Conservation (phyloP, 2,113 vertebrate genomes). For the Epinephelus cyanopodus region DNA sequence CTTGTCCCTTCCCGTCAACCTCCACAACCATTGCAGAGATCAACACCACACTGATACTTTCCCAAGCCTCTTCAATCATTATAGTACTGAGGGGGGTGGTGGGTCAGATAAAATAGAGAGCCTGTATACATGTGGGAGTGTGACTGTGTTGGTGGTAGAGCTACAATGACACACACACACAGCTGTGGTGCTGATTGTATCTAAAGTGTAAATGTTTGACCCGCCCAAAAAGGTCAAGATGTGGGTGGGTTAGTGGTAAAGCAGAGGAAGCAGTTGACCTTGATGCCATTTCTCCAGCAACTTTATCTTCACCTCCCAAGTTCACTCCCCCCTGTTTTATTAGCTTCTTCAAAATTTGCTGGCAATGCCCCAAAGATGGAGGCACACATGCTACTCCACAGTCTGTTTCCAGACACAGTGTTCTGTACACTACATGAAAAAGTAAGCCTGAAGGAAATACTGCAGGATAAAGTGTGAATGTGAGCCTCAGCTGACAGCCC, state of each 20-base stretch:
- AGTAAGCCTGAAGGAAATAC: conserved; percentile 54
- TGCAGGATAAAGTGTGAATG: conserved; percentile 45
- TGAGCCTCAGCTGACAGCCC: conserved; percentile 65
- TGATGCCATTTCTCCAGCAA: conserved; percentile 23
- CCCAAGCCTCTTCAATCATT: conserved; percentile 39
- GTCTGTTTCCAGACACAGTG: conserved; percentile 29
- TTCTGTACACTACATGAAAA: conserved; percentile 32
- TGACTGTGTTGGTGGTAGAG: conserved; percentile 20
- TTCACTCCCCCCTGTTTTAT: background rate
- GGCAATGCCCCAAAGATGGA: conserved; percentile 5
- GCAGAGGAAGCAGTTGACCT: conserved; percentile 34
- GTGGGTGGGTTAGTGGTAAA: conserved; percentile 6
- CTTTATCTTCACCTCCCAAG: background rate
- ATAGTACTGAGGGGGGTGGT: background rate
- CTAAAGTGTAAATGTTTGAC: conserved; percentile 44
- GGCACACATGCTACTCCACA: conserved; percentile 1
- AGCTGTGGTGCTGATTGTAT: conserved; percentile 53
- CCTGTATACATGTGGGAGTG: background rate
- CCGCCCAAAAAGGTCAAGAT: conserved; percentile 17
- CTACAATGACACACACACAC: conserved; percentile 49
- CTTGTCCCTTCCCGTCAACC: conserved; percentile 38
- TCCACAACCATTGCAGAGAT: conserved; percentile 25
- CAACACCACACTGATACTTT: conserved; percentile 68
- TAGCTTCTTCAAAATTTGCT: conserved; percentile 7
- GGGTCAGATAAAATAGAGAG: conserved; percentile 6